Evolutionary conservation across 2,113 vertebrate species (phyloP), one percentile per base, ranked within the genome.

Genomic region (Tupaia tana): DNA sequence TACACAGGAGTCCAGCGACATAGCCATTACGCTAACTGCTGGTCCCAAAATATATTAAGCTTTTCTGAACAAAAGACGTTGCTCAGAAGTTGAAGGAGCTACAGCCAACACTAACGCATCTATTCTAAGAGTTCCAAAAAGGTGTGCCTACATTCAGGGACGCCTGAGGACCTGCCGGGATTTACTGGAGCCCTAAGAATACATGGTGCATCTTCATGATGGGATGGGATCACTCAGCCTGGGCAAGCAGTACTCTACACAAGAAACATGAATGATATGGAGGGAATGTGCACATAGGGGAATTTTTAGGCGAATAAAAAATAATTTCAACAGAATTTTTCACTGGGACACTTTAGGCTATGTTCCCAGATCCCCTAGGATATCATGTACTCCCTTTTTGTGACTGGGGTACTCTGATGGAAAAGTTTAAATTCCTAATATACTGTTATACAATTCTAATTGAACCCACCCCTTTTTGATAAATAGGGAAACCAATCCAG

Each of bases 161-260:
- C 29, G 22, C 18, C 9, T 1, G 2, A 9, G 20, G 27, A 1
- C 9, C 67, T 29, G 19, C 64, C 25, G 10, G 69, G 63, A 85
- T 34, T 78, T 67, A n/a, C 75, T 24, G 70, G 79, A 95, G 67
- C 5, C 74, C 87, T 67, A 78, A 58, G 85, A 92, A 93, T 91
- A 78, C 22, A 34, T 6, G 29, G 43, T 6, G 7, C 31, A 64
- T 27, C 67, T 91, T 85, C 43, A 90, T 27, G 5, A 69, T 0
- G 12, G 79, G 90, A 25, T 97, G 18, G 27, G 79, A 81, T 91
- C 83, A 95, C 22, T 77, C 80, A 63, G 19, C 43, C 9, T 61
- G 56, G 54, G 29, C 34, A 24, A 29, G 15, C 25, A 52, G 22
- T 9, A 14, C 14, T 27, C 12, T 11, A 0, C 14, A 71, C 61